Conservation (phyloP, 2,888 invertebrate species). For the Macrophya alboannulata region DNA sequence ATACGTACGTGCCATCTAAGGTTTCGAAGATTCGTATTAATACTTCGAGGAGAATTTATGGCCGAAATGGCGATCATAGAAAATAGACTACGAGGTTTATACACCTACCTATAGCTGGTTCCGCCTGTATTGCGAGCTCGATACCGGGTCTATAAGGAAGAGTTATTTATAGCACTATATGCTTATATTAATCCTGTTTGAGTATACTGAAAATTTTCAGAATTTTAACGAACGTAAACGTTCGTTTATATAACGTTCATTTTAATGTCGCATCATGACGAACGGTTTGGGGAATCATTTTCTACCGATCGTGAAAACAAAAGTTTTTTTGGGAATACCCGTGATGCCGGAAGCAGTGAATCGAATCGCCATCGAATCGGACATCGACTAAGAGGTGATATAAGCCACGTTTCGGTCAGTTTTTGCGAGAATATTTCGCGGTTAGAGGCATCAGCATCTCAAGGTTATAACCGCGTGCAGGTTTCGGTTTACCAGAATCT, state of each 20-base stretch:
- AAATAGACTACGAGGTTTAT: constrained; percentile 2
- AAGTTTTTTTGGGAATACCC: background rate
- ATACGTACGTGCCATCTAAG: background rate
- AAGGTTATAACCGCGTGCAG: constrained; percentile 3
- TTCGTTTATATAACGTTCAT: background rate
- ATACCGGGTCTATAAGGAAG: background rate
- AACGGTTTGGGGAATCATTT: background rate
- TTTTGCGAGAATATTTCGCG: constrained; percentile 14
- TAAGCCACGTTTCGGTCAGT: constrained; percentile 32
- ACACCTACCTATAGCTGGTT: background rate
- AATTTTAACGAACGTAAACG: background rate
- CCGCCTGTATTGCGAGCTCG: background rate
- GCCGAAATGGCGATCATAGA: background rate
- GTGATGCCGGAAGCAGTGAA: constrained; percentile 19
- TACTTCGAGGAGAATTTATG: background rate
- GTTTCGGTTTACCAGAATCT: background rate
- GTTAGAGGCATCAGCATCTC: constrained; percentile 11
- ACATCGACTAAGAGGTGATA: background rate
- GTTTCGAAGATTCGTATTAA: background rate
- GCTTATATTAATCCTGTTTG: background rate
- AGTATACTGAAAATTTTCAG: background rate
- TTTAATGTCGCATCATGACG: background rate
- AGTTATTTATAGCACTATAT: background rate
- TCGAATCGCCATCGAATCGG: constrained; percentile 22
- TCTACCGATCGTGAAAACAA: constrained; percentile 24